Conservation (phyloP, 2,797 vertebrate species). For the Aplochiton taeniatus region DNA sequence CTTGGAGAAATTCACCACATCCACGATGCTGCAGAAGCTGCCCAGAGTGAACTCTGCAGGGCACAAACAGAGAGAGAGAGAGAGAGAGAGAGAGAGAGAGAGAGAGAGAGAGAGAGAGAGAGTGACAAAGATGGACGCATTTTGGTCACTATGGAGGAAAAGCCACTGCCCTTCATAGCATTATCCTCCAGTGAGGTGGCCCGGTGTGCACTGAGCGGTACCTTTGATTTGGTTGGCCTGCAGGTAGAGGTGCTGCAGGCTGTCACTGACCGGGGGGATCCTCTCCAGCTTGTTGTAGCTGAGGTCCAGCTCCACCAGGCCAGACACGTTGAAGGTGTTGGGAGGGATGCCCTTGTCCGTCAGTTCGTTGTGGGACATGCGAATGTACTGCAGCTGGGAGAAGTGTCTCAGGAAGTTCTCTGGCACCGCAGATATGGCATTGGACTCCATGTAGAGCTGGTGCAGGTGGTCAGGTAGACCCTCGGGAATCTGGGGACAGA, state of each 20-base stretch:
- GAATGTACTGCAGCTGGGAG: constrained; percentile 85
- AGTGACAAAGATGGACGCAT: no score
- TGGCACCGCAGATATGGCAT: constrained; percentile 84
- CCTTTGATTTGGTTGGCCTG: constrained; percentile 96
- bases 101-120: not conserved
- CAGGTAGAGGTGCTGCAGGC: constrained; percentile 92
- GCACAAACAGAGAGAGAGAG: constrained; percentile 9
- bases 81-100: not conserved
- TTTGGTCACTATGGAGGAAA: no score
- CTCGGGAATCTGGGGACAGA: constrained; percentile 76
- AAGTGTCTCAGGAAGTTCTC: constrained; percentile 83
- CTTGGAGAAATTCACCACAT: constrained; percentile 90
- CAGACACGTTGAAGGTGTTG: constrained; percentile 90
- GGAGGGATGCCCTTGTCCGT: constrained; percentile 87
- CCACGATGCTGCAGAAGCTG: constrained; percentile 89
- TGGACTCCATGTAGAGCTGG: constrained; percentile 92
- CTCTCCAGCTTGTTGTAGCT: constrained; percentile 94
- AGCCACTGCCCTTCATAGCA: no score
- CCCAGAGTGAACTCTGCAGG: constrained; percentile 88
- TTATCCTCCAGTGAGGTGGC: no score
- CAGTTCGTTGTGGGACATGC: constrained; percentile 89
- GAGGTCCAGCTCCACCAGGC: constrained; percentile 92
- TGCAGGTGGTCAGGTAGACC: constrained; percentile 84
- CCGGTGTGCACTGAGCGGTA: constrained; percentile 43
- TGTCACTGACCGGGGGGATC: constrained; percentile 88